Evolutionary conservation across 2,888 invertebrate species (phyloP), one percentile per base, ranked within the genome.

Genomic region (Folsomia manolachei): DNA sequence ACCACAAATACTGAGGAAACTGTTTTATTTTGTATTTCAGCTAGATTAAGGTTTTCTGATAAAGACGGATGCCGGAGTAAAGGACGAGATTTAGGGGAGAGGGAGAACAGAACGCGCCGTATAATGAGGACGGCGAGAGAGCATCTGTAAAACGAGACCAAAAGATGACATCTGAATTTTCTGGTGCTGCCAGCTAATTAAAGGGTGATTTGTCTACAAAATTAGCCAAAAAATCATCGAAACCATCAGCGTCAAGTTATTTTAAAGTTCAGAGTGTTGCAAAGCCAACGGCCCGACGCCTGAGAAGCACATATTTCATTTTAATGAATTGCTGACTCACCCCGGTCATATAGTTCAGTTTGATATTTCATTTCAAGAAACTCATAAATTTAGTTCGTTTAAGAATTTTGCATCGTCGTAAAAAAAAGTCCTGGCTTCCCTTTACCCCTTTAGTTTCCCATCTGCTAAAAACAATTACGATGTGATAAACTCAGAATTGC

Each of bases 201-300:
- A 74, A 75, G 75, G 72, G 77, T 75, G 72, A 77, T 77, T 77
- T 77, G 77, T 77, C 77, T 75, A 66, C 74, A 73, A 74, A 74
- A 76, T 76, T 74, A 71, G 71, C 67, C 64, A 21, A 70, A 73
- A 75, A 75, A 75, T 75, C 73, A 74, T 73, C 76, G 27, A 63
- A 51, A 56, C 68, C 63, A 71, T 63, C 63, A 68, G 56, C 51
- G 60, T 68, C 63, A 71, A 63, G 71, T 69, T 71, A 66, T 70
- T 74, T 70, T 61, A 62, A 39, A 72, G 69, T 9, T 25, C 52
- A 52, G 19, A 51, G n/a, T 51, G 51, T 51, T 9, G 18, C 19
- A 56, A 56, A 19, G 56, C 56, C 60, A 24, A 11, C 4, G 25
- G 2, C 23, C 27, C 63, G 19, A 60, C 23, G 9, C 23, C 23